Percentiles rank a stretch among this genome's conserved stretches.
Conservation (phyloP, 2,113 vertebrate species). For the Drymodes brunneopygia region DNA sequence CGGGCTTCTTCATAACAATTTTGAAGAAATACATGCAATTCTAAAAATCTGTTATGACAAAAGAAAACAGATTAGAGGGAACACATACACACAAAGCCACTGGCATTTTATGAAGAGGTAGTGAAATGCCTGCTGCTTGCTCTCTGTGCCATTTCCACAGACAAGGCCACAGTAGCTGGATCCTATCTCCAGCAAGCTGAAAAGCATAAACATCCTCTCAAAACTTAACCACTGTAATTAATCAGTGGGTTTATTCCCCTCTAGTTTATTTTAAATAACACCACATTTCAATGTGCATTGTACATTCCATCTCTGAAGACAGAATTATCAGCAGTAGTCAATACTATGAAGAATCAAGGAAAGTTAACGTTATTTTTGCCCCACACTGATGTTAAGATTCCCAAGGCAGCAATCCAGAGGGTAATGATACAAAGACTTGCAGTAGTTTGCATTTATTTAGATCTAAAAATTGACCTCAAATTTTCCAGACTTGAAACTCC, state of each 20-base stretch:
- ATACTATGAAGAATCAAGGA: background rate
- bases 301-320: background rate
- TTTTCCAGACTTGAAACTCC: background rate
- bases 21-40: background rate
- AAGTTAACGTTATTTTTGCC: background rate
- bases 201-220: slow-evolving; percentile 18
- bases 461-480: background rate
- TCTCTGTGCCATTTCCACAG: background rate
- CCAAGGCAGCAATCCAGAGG: background rate
- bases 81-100: background rate
- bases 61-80: background rate
- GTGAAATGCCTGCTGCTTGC: background rate
- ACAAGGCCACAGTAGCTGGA: background rate
- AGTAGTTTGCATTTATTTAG: background rate
- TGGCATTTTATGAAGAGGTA: background rate
- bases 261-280: background rate
- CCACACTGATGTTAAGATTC: background rate
- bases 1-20: background rate
- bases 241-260: slow-evolving; percentile 24
- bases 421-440: background rate
- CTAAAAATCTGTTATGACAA: background rate
- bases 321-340: background rate
- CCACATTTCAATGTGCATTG: background rate
- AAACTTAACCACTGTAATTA: background rate
- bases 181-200: background rate